These are phyloP conservation scores for Pantala flavescens DNA, from an alignment of 1,140 invertebrate genomes.

Conservation along the genomic window DNA sequence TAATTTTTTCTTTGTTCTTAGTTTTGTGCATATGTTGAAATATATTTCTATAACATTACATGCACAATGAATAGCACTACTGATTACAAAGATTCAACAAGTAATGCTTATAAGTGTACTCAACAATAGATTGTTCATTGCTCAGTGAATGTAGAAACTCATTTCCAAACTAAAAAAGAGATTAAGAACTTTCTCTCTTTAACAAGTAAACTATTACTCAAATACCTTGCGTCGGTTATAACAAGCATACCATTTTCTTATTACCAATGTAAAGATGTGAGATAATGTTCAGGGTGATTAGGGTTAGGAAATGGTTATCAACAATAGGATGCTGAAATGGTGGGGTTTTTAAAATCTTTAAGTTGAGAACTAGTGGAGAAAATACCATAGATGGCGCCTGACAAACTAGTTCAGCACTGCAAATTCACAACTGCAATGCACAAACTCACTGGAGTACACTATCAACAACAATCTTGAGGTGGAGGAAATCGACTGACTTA, in stretches of 20 bases:
- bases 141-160: constrained; percentile 11
- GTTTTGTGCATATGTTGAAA: constrained; percentile 7
- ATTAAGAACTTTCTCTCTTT: background rate
- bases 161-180: constrained; percentile 1
- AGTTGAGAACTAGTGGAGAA: background rate
- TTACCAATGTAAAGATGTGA: too few species aligned
- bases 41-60: constrained; percentile 11
- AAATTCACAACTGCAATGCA: background rate
- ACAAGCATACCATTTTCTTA: too few species aligned
- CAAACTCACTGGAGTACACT: constrained; percentile 1
- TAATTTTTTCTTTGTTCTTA: background rate
- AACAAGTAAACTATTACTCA: background rate
- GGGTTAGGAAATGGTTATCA: background rate
- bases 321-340: background rate
- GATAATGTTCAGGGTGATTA: too few species aligned
- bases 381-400: background rate
- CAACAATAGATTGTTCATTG: constrained; percentile 13
- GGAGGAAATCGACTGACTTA: background rate
- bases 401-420: background rate
- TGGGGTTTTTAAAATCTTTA: background rate
- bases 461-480: constrained; percentile 9
- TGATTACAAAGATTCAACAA: constrained; percentile 4
- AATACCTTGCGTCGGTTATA: background rate
- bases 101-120: constrained; percentile 6
- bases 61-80: constrained; percentile 1